phyloP scores from a whole-genome alignment of 1,140 invertebrate species.

The Condylostylus longicornis region DNA sequence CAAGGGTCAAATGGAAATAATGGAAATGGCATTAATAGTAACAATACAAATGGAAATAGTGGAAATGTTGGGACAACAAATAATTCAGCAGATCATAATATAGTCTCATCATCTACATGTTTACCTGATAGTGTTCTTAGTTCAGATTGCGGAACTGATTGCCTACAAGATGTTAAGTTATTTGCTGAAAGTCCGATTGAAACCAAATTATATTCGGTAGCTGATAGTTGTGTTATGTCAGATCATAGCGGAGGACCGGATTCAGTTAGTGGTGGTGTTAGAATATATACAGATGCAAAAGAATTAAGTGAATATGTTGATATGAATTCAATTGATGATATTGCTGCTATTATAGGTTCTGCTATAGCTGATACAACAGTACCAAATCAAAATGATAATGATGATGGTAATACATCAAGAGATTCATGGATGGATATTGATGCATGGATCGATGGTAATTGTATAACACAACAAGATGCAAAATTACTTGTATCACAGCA shows the following conservation, averaged over 20 bases:
- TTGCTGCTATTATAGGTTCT: conserved; percentile 73
- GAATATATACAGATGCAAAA: conserved; percentile 24
- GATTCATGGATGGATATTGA: conserved; percentile 71
- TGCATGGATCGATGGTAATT: conserved; percentile 65
- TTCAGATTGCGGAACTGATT: conserved; percentile 26
- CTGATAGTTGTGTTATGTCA: conserved; percentile 35
- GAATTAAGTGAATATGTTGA: conserved; percentile 39
- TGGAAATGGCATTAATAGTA: conserved; percentile 8
- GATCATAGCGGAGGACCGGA: conserved; percentile 25
- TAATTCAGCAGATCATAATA: conserved; percentile 39
- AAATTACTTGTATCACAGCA: conserved; percentile 44
- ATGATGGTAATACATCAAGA: conserved; percentile 44
- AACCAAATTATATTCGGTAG: conserved; percentile 43
- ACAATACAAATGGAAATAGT: too few species aligned
- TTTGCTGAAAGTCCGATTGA: conserved; percentile 37
- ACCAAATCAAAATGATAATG: conserved; percentile 47
- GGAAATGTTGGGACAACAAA: background rate
- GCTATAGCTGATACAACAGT: conserved; percentile 80
- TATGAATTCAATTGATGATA: conserved; percentile 62
- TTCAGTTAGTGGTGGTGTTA: conserved; percentile 31
- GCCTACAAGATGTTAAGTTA: conserved; percentile 32
- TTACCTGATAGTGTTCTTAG: conserved; percentile 37
- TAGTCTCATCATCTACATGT: conserved; percentile 51
- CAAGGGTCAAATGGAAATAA: conserved; percentile 4
- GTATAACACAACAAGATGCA: conserved; percentile 41